Evolutionary conservation across 2,113 vertebrate species (phyloP), one percentile per base, ranked within the genome.

Genomic region (Tenebrosternarchus preto): DNA sequence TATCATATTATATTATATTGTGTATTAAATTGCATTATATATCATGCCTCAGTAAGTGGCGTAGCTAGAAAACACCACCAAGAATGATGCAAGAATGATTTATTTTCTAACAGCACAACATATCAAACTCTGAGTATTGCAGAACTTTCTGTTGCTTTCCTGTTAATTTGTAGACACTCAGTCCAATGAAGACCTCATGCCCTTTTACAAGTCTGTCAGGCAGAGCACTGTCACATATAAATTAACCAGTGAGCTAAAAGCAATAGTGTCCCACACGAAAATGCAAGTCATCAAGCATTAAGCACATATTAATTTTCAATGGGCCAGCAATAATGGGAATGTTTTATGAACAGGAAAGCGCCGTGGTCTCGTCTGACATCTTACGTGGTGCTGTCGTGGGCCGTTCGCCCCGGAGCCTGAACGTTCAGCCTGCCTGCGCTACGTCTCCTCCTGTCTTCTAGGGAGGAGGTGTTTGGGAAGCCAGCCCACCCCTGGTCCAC

Each of bases 231-330:
- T 85, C 86, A 85, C 86, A 88, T 89, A 87, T 91, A 88, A 92
- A 92, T 92, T 88, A 91, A 89, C 90, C 84, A 90, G 87, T 80
- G 86, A 86, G 88, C 79, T 87, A 85, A 87, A 87, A 87, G 86
- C 86, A 86, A 88, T 83, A 82, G 85, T 81, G 88, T 89, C 73
- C 88, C 85, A 82, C 83, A 87, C 82, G 80, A 92, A 90, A 91
- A 85, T 76, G 85, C 81, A 91, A 90, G 88, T 90, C 90, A 90
- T 92, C 89, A 91, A 88, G 89, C 89, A 90, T 90, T 89, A 89
- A 88, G 87, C 84, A 90, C 84, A 88, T 87, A 90, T 91, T 90
- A 84, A 92, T 91, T 91, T 90, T 90, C 86, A 89, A 88, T 90
- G 88, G 87, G 88, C 60, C 77, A 60, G 76, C 59, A 72, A 86